Evolutionary conservation across 1,140 invertebrate species (phyloP).

Genomic region (Orchesella cincta): DNA sequence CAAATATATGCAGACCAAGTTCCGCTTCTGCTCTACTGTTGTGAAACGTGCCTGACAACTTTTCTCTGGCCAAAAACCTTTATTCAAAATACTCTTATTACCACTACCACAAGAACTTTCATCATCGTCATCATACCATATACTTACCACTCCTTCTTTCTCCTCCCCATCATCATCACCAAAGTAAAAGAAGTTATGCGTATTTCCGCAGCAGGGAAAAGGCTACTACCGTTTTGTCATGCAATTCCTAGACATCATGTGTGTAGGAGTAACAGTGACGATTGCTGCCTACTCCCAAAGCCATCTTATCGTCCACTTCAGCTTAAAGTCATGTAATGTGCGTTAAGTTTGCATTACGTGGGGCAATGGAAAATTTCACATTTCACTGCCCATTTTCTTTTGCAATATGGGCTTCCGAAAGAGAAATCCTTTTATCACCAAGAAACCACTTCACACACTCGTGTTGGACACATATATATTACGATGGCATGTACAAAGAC

Average conservation of each 20-base stretch:
- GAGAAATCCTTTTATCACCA: constrained; percentile 14
- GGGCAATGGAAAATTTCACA: not conserved
- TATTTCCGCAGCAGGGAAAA: no score
- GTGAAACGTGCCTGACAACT: constrained; percentile 15
- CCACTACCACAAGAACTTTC: constrained; percentile 13
- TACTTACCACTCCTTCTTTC: constrained; percentile 9
- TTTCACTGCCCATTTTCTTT: not conserved
- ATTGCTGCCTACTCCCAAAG: no score
- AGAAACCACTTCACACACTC: constrained; percentile 17
- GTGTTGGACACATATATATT: not conserved
- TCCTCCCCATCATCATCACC: not conserved
- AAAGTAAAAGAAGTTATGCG: constrained; percentile 4
- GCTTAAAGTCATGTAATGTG: not conserved
- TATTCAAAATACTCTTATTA: constrained; percentile 23
- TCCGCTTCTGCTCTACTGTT: not conserved
- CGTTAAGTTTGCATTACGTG: not conserved
- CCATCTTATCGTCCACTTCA: constrained; percentile 3
- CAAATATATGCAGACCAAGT: constrained; percentile 12
- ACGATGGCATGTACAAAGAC: no score
- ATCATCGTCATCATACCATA: not conserved
- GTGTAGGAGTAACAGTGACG: no score
- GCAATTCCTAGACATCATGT: no score
- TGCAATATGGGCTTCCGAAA: not conserved
- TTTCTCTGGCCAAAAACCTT: constrained; percentile 12
- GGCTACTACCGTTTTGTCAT: no score